Evolutionary conservation across 2,797 vertebrate genomes (phyloP), one percentile per base, ranked within the genome.

Genomic region (Vultur gryphus): DNA sequence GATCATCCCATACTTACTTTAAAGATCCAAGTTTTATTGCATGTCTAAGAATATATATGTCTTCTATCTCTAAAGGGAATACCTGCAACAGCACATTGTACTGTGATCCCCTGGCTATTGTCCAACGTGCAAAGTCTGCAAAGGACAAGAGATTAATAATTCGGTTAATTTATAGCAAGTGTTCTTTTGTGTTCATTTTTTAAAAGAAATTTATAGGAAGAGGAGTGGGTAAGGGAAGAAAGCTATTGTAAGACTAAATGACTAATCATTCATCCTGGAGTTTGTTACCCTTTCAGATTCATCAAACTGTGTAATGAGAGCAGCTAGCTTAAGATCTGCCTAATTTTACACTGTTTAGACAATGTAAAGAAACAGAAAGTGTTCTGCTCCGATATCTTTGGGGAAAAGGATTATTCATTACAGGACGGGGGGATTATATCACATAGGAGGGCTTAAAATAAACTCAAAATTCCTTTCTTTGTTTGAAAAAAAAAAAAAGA

Each of bases 101-200:
- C 94, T 92, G 82, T 57, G 54, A 81, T 91, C 72, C 90, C 82
- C 87, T 97, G 97, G 95, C 95, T 94, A 49, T 86, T 94, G 73
- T 94, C 96, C 97, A 97, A 90, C 70, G 19, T 69, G 73, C 72
- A 94, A 94, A 96, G 87, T 76, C 92, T 87, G 84, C 44, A 82
- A 91, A 89, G 76, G 87, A 91, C 73, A 90, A 69, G 52, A 96
- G 95, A 96, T 97, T 97, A 94, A 97, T 97, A 98, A 97, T 97
- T 96, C 94, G 95, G 95, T 96, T 97, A 97, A 96, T 97, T 96
- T 89, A 92, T 91, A 64, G 90, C 92, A 96, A 96, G 72, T 37
- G 39, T 0, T 2, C 7, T 23, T 91, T 92, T 91, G 43, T 78
- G 95, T 95, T 94, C 52, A 16, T 88, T 86, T 91, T 93, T 92